Conservation (phyloP, 2,797 vertebrate genomes). For the Carduelis carduelis region DNA sequence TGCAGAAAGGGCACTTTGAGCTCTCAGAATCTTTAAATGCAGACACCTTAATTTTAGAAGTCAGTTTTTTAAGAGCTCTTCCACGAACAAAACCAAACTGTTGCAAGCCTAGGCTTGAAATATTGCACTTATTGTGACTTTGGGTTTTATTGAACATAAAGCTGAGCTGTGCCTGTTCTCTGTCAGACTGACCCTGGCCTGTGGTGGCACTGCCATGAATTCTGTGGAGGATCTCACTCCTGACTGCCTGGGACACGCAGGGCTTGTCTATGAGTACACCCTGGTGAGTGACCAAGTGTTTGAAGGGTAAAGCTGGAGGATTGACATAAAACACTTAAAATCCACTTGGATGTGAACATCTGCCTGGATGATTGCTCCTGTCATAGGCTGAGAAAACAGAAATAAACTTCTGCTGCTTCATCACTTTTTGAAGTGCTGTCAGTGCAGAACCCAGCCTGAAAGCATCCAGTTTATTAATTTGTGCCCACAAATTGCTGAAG, state of each 20-base stretch:
- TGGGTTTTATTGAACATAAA: fast-evolving
- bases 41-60: background rate
- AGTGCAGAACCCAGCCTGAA: background rate
- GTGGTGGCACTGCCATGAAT: conserved; percentile 94
- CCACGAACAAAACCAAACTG: background rate
- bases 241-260: conserved; percentile 90
- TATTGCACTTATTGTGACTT: background rate
- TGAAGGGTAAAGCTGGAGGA: background rate
- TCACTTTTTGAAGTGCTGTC: background rate
- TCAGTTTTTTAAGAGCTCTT: background rate
- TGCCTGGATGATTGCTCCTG: background rate
- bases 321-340: background rate
- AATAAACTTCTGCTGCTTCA: background rate
- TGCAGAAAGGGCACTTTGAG: background rate
- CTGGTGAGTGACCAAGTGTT: conserved; percentile 76
- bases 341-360: background rate
- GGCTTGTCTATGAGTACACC: conserved; percentile 92
- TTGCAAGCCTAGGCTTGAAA: background rate
- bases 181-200: conserved; percentile 88
- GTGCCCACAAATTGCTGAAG: fast-evolving
- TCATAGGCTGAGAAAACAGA: fast-evolving
- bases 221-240: conserved; percentile 89
- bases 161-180: background rate
- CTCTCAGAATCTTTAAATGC: background rate
- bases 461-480: fast-evolving